Conservation (phyloP, 2,113 vertebrate species). For the Natator depressus region DNA sequence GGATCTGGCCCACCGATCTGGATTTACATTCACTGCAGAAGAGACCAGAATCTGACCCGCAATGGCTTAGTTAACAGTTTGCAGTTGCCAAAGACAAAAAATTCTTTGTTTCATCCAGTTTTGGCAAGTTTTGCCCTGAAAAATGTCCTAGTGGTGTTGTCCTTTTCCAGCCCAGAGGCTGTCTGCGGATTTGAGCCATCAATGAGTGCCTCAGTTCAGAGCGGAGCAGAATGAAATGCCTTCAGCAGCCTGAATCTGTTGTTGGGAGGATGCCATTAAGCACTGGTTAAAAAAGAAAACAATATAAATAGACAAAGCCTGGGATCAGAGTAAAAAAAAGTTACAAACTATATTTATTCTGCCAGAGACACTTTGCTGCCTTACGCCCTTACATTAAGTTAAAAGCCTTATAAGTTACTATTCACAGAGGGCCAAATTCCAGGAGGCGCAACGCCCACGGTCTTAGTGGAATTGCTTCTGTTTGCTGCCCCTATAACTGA, state of each 20-base stretch:
- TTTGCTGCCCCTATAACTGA: background rate
- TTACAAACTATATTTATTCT: conserved; percentile 57
- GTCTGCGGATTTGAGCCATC: conserved; percentile 29
- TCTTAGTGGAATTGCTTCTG: background rate
- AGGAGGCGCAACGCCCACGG: background rate
- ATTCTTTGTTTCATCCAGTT: background rate
- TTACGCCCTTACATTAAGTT: background rate
- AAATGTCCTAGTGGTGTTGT: conserved; percentile 12
- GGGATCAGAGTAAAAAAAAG: background rate
- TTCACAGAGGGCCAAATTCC: background rate
- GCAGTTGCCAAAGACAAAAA: background rate
- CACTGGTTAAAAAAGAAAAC: background rate
- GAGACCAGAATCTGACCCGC: background rate
- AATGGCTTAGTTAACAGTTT: background rate
- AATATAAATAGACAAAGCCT: conserved; percentile 31
- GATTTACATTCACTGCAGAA: background rate
- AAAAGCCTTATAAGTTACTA: background rate
- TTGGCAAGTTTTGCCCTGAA: conserved; percentile 20
- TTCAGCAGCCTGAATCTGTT: conserved; percentile 35
- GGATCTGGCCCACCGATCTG: background rate
- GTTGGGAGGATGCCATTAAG: conserved; percentile 55
- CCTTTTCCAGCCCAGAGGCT: conserved; percentile 41
- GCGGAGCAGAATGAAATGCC: conserved; percentile 39
- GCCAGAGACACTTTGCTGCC: background rate
- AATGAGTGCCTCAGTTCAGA: conserved; percentile 42